Conservation (phyloP, 2,113 vertebrate species). For the Geococcyx californianus region DNA sequence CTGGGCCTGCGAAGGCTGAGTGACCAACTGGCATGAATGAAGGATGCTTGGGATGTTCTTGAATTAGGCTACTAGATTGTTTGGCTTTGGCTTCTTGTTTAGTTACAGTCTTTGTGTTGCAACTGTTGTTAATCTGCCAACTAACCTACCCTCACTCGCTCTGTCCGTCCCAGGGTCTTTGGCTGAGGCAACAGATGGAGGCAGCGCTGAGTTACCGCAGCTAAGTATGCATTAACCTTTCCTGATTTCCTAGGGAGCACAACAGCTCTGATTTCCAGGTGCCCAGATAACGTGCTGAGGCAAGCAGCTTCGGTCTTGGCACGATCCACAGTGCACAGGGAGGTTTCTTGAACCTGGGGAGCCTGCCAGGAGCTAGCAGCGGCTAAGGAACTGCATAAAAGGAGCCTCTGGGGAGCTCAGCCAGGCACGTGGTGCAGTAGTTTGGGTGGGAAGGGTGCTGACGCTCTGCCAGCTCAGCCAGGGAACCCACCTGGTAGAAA, state of each 20-base stretch:
- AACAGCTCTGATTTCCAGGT: neutral
- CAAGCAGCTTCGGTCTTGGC: neutral
- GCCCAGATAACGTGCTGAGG: neutral
- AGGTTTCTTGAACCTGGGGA: neutral
- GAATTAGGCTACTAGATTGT: neutral
- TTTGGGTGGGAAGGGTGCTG: neutral
- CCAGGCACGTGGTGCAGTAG: neutral
- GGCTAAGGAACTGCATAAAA: neutral
- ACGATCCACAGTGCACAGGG: neutral
- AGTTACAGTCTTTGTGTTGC: neutral
- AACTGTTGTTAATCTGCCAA: neutral
- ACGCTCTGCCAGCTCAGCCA: neutral
- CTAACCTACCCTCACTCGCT: rapidly evolving
- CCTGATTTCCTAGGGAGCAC: neutral
- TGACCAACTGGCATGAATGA: neutral
- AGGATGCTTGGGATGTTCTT: neutral
- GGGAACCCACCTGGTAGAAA: neutral
- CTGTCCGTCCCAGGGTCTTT: neutral
- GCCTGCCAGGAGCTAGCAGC: neutral
- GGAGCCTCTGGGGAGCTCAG: neutral
- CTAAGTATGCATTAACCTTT: neutral
- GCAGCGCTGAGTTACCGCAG: neutral
- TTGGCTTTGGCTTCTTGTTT: neutral
- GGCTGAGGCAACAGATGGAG: neutral
- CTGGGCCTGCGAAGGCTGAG: neutral